A percentile compares a stretch with the other conserved stretches of the same genome.
phyloP scores from a whole-genome alignment of 2,888 invertebrate species.

The Coenonympha arcania region DNA sequence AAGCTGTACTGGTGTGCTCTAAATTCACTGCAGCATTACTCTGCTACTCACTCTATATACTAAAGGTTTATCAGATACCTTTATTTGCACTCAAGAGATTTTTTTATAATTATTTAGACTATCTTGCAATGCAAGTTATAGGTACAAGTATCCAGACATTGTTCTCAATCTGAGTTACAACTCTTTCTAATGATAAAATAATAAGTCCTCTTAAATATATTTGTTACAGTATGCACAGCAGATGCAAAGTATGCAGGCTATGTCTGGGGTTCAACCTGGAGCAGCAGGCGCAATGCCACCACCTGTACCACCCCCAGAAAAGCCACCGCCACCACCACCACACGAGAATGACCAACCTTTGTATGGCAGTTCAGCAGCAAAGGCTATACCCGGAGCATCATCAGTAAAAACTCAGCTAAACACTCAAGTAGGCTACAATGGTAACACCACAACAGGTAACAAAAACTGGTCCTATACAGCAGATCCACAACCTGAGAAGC shows the following conservation, averaged over 20 bases:
- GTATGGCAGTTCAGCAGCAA: slow-evolving; percentile 38
- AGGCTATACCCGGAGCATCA: slow-evolving; percentile 25
- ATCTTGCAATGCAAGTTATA: too few species aligned
- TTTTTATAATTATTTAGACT: too few species aligned
- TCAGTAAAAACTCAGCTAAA: slow-evolving; percentile 18
- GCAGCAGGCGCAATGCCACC: slow-evolving; percentile 32
- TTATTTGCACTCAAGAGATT: too few species aligned
- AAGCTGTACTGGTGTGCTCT: too few species aligned
- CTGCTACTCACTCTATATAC: too few species aligned
- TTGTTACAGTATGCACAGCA: slow-evolving; percentile 59
- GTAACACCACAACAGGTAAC: slow-evolving; percentile 42
- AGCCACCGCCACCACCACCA: slow-evolving; percentile 52
- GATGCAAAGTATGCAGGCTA: slow-evolving; percentile 50
- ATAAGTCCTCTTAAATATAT: neutral
- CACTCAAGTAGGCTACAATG: slow-evolving; percentile 30
- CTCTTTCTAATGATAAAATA: neutral
- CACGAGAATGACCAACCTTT: slow-evolving; percentile 64
- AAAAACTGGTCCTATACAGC: slow-evolving; percentile 42
- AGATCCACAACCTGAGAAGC: slow-evolving; percentile 29
- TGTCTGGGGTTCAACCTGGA: slow-evolving; percentile 45
- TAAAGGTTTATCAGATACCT: too few species aligned
- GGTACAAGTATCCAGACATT: too few species aligned
- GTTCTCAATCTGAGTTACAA: too few species aligned
- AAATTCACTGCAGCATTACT: too few species aligned
- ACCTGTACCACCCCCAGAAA: slow-evolving; percentile 44